A percentile compares a stretch with the other conserved stretches of the same genome.
phyloP scores from a whole-genome alignment of 1,140 invertebrate genomes.

The Listronotus bonariensis region DNA sequence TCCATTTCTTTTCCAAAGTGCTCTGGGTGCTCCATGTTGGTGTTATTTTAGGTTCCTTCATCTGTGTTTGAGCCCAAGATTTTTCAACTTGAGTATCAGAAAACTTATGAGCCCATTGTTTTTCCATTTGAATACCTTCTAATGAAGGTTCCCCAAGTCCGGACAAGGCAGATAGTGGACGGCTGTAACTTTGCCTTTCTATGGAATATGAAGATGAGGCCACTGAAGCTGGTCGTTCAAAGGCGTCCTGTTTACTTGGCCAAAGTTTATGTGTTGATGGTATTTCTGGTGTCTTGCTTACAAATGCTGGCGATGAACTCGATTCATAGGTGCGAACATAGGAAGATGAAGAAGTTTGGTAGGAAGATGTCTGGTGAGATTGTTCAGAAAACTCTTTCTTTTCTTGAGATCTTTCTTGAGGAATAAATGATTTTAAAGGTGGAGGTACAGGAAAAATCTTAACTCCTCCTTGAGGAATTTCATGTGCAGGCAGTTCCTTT shows the following conservation, averaged over 20 bases:
- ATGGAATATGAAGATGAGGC: conserved; percentile 42
- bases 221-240: conserved; percentile 35
- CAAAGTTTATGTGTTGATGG: conserved; percentile 67
- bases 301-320: conserved; percentile 31
- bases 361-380: conserved; percentile 39
- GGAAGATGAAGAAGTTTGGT: conserved; percentile 38
- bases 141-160: conserved; percentile 53
- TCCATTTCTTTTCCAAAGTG: conserved; percentile 49
- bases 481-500: conserved; percentile 60
- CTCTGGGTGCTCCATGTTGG: conserved; percentile 50
- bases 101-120: conserved; percentile 64
- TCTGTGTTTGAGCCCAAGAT: conserved; percentile 59
- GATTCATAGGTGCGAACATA: conserved; percentile 33
- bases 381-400: conserved; percentile 47
- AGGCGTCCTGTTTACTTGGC: conserved; percentile 51
- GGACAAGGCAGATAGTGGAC: conserved; percentile 37
- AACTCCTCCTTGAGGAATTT: conserved; percentile 67
- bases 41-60: conserved; percentile 45
- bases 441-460: conserved; percentile 62
- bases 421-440: conserved; percentile 41
- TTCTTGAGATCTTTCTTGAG: conserved; percentile 7
- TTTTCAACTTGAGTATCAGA: conserved; percentile 57
- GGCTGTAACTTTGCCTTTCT: conserved; percentile 37
- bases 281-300: conserved; percentile 57
- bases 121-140: conserved; percentile 65